phyloP scores from a whole-genome alignment of 2,113 vertebrate species.

The Numida meleagris region DNA sequence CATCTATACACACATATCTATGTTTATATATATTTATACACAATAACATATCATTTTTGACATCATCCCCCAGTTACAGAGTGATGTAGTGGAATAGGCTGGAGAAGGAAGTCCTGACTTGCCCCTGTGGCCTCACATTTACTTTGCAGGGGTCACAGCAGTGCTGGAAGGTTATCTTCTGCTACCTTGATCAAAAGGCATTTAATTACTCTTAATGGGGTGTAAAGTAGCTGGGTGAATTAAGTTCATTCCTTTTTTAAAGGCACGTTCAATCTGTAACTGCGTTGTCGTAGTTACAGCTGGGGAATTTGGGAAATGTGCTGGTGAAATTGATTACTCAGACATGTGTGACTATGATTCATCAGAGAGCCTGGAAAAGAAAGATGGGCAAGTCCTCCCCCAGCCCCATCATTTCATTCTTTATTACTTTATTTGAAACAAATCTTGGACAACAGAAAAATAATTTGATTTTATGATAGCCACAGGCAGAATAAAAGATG shows the following conservation, averaged over 20 bases:
- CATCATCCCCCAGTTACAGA: background rate
- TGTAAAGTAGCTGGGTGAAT: background rate
- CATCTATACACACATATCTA: background rate
- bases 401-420: conserved; percentile 41
- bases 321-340: conserved; percentile 73
- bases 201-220: background rate
- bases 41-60: background rate
- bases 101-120: background rate
- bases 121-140: background rate
- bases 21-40: background rate
- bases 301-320: conserved; percentile 57
- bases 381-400: conserved; percentile 22
- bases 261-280: conserved; percentile 39
- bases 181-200: background rate
- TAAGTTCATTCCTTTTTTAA: conserved; percentile 27
- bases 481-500: conserved; percentile 31
- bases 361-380: conserved; percentile 52
- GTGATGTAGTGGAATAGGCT: background rate
- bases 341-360: conserved; percentile 68
- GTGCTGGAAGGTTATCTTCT: background rate
- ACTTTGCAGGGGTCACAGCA: background rate
- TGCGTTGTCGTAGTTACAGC: conserved; percentile 59
- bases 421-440: conserved; percentile 60
- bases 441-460: conserved; percentile 44
- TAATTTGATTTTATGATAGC: conserved; percentile 47